Conservation (phyloP, 1,140 invertebrate genomes). For the Lasioglossum baleicum region DNA sequence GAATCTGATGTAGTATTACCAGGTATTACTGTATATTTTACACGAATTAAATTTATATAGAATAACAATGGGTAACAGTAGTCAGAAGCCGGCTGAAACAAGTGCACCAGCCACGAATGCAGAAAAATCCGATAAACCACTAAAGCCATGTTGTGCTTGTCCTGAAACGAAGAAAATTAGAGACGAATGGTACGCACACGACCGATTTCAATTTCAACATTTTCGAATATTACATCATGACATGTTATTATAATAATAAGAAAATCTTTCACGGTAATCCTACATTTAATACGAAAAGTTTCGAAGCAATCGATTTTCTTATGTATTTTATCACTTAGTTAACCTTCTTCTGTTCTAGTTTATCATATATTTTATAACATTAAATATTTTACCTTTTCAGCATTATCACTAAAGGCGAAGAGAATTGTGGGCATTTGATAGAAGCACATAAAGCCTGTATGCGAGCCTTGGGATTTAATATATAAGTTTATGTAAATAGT, state of each 20-base stretch:
- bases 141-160: slow-evolving; percentile 97
- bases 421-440: slow-evolving; percentile 93
- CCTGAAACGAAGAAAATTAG: slow-evolving; percentile 96
- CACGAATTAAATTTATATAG: not conserved
- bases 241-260: not conserved
- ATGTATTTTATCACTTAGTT: not conserved
- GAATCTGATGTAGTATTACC: not conserved
- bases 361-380: not conserved
- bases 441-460: slow-evolving; percentile 98
- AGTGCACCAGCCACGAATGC: not conserved
- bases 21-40: too few species aligned
- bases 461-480: slow-evolving; percentile 96
- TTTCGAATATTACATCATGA: not conserved
- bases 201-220: not conserved
- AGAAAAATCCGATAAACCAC: slow-evolving; percentile 25
- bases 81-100: not conserved
- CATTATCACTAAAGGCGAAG: slow-evolving; percentile 95
- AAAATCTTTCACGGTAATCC: slow-evolving; percentile 15
- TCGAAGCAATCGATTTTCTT: not conserved
- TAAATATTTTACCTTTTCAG: slow-evolving; percentile 82
- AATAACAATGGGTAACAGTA: slow-evolving; percentile 29
- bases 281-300: too few species aligned
- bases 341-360: not conserved
- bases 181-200: slow-evolving; percentile 90
- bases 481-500: slow-evolving; percentile 81